Evolutionary conservation across 2,888 invertebrate genomes (phyloP), one percentile per base, ranked within the genome.

Genomic region (Acrobasis consociella): DNA sequence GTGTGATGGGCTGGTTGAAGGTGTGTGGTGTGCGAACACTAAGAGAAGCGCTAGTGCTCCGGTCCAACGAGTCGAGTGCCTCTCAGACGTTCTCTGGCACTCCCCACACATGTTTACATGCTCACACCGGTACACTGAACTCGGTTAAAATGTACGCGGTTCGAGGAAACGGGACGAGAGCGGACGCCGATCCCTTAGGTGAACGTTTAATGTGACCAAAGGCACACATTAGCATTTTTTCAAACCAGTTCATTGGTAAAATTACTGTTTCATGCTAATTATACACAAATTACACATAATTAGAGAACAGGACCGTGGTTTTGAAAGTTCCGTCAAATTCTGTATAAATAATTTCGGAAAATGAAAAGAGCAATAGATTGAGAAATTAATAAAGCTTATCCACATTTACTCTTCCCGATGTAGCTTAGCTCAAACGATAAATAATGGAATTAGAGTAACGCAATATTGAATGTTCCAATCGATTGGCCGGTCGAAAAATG

Each of bases 91-190:
- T 66, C 66, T 67, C 67, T 74, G 71, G 71, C 73, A 71, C 65
- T 68, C 65, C 65, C 69, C 67, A 70, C 74, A 68, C 67, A 78
- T 85, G 83, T 83, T 82, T 82, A 81, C 78, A 75, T 70, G 73
- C 74, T 69, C 69, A 77, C 80, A 73, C 71, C 73, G 74, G 87
- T 85, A 79, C 87, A 86, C 79, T 87, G 89, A 88, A 87, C 88
- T 79, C 80, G 74, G 82, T 84, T 85, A 83, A 85, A 85, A 84
- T 81, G 85, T 78, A 80, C 77, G 75, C 75, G 74, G 76, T 89
- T 87, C 85, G 80, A 77, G 79, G 88, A 89, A 88, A 81, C 80
- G 82, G 79, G 80, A 79, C 79, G 74, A 74, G 73, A 77, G 77
- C 79, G 77, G 74, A 77, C 75, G 74, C 72, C 71, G 76, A 69